Percentiles rank a stretch among this genome's conserved stretches.
Conservation (phyloP, 2,888 invertebrate genomes). For the Cyrtodaria siliqua region DNA sequence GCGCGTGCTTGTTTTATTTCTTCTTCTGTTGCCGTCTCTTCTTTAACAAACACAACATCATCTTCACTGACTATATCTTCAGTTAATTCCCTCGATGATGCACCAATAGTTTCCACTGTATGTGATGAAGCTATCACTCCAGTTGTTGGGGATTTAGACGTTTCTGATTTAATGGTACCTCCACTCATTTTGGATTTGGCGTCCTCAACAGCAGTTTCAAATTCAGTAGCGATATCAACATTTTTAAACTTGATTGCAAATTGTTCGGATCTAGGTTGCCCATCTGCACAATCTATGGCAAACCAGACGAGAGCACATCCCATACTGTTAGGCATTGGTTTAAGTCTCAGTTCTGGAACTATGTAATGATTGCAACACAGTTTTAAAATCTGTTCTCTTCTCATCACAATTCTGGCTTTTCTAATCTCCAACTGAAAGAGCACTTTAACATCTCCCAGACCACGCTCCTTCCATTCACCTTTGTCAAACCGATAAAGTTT, state of each 20-base stretch:
- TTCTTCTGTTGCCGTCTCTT: slow-evolving; percentile 76
- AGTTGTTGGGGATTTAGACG: background rate
- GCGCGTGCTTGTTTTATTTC: slow-evolving; percentile 78
- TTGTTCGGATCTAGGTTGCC: slow-evolving; percentile 90
- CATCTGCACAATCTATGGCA: slow-evolving; percentile 94
- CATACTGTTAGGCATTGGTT: slow-evolving; percentile 91
- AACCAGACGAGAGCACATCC: slow-evolving; percentile 93
- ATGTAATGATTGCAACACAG: slow-evolving; percentile 96
- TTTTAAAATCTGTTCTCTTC: slow-evolving; percentile 95
- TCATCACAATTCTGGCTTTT: slow-evolving; percentile 92
- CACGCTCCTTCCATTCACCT: slow-evolving; percentile 87
- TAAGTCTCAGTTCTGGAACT: slow-evolving; percentile 91
- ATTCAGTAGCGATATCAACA: slow-evolving; percentile 91
- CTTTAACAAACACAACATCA: slow-evolving; percentile 78
- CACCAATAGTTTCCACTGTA: slow-evolving; percentile 35
- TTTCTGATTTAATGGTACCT: background rate
- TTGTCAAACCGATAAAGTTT: slow-evolving; percentile 89
- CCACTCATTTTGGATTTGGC: slow-evolving; percentile 86
- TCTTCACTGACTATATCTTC: slow-evolving; percentile 3
- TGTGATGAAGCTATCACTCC: too few relatives aligned
- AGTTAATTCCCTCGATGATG: background rate
- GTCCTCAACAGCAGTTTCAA: slow-evolving; percentile 90
- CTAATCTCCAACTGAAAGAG: slow-evolving; percentile 90
- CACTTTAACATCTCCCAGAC: slow-evolving; percentile 87
- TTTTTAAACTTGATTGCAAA: slow-evolving; percentile 94